Conservation (phyloP, 2,113 vertebrate species). For the Lontra canadensis region DNA sequence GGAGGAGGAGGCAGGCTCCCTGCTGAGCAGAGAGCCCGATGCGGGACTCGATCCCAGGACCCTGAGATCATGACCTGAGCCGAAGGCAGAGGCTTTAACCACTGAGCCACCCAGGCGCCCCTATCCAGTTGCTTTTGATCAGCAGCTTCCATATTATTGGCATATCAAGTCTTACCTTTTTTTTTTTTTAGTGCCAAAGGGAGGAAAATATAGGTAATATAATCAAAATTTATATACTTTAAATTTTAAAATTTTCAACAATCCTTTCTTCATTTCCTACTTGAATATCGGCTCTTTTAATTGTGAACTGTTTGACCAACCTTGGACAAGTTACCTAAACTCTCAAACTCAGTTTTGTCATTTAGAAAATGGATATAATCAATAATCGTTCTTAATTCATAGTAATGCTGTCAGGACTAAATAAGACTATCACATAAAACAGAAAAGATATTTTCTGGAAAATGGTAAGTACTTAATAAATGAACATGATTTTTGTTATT, state of each 20-base stretch:
- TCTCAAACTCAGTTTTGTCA: neutral
- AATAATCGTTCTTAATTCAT: neutral
- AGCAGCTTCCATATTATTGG: neutral
- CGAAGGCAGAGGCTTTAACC: too few relatives aligned
- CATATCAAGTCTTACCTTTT: neutral
- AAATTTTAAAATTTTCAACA: constrained; percentile 1
- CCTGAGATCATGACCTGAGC: too few relatives aligned
- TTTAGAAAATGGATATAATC: neutral
- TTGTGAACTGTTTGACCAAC: neutral
- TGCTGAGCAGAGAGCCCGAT: too few relatives aligned
- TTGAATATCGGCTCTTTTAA: neutral
- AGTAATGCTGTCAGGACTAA: neutral
- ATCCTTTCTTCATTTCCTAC: neutral
- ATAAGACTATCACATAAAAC: neutral
- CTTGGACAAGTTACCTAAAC: neutral
- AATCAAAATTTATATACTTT: neutral
- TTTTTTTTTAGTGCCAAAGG: neutral
- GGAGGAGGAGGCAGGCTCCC: too few relatives aligned
- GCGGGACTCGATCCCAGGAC: too few relatives aligned
- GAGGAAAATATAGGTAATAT: neutral
- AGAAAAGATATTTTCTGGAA: neutral
- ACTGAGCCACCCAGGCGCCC: too few relatives aligned
- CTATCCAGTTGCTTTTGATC: neutral
- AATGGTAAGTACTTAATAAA: neutral
- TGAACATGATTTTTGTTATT: neutral